Evolutionary conservation across 2,888 invertebrate species (phyloP), one percentile per base, ranked within the genome.

Genomic region (Amitus sp.): DNA sequence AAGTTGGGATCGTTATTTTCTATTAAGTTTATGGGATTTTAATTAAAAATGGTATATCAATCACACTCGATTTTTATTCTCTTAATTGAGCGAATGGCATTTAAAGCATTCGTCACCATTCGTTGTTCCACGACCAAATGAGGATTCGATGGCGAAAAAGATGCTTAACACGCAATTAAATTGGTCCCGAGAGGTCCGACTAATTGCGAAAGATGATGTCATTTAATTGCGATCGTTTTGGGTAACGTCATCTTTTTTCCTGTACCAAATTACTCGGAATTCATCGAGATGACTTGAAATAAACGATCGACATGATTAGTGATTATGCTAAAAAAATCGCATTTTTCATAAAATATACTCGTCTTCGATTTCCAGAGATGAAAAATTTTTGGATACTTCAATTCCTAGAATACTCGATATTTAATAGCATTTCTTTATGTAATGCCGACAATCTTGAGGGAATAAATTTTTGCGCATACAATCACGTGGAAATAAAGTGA

Each of bases 151-250:
- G 46, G 5, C 34, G 40, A 39, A 46, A 13, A 39, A 39, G 1
- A 13, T 15, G 20, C 18, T 23, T 27, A 30, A 47, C 33, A 20
- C 13, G 39, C 52, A 53, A 61, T 63, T 63, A 63, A 66, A 63
- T 50, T 40, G 7, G 50, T 46, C 34, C 47, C 47, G 52, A 53
- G 40, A 18, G 48, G 18, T 28, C 23, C 33, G 43, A 27, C 34
- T 28, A 40, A 46, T 40, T 30, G 46, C 46, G 27, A 27, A 34
- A 20, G 20, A 12, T 6, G 37, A 40, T 27, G 53, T 48, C 47
- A 56, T 53, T 56, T 55, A 52, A 65, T 62, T 54, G 51, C 40
- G 39, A 19, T 46, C 40, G 18, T 34, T 20, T 43, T 53, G 30
- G 45, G 53, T 57, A 47, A 57, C 53, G 46, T 55, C 49, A 39